Evolutionary conservation across 2,797 vertebrate species (phyloP).

Genomic region (Luscinia luscinia): DNA sequence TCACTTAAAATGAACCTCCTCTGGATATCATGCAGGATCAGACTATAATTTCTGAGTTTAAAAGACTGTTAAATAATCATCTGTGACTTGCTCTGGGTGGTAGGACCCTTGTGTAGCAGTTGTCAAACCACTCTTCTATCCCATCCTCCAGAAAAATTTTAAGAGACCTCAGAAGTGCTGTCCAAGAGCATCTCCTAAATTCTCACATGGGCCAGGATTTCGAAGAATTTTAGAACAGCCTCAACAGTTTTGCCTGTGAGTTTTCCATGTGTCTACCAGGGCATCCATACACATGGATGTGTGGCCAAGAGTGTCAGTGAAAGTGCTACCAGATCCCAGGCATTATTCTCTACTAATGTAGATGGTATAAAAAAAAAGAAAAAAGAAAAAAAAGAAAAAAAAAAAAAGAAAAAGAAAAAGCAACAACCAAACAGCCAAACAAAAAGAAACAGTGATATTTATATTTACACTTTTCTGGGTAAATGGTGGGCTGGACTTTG

Average conservation of each 20-base stretch:
- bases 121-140: neutral
- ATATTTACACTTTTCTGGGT: neutral
- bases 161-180: neutral
- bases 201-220: neutral
- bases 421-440: neutral
- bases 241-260: neutral
- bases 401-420: neutral
- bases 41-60: neutral
- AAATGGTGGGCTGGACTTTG: neutral
- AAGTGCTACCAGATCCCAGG: neutral
- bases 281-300: fast-evolving
- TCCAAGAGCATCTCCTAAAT: neutral
- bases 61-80: neutral
- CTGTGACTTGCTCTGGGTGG: neutral
- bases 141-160: neutral
- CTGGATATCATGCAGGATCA: neutral
- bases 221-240: neutral
- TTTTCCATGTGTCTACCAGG: neutral
- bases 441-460: neutral
- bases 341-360: neutral
- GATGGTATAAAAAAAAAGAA: neutral
- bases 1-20: neutral
- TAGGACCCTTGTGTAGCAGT: neutral
- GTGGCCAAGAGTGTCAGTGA: neutral
- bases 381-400: neutral